Conservation (phyloP, 2,888 invertebrate genomes). For the Marasmarcha lunaedactyla region DNA sequence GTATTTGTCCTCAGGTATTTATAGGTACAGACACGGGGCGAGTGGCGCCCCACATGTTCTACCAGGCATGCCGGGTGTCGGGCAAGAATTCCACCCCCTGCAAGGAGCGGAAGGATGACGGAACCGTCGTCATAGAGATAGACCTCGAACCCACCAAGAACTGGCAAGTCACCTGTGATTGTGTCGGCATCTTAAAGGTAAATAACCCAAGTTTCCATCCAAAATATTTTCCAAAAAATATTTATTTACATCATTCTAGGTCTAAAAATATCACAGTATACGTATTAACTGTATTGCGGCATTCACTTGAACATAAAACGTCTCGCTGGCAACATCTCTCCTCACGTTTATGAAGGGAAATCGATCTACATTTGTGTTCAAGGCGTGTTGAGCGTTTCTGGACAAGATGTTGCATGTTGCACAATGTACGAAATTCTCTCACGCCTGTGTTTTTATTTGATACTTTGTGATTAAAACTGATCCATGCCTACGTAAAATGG, state of each 20-base stretch:
- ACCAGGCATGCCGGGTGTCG: constrained; percentile 95
- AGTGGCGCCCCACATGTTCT: constrained; percentile 95
- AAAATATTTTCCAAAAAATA: no score
- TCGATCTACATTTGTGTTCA: no score
- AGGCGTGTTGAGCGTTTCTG: no score
- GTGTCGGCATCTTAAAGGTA: constrained; percentile 94
- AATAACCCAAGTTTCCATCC: constrained; percentile 6
- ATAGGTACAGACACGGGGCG: constrained; percentile 93
- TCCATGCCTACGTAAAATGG: no score
- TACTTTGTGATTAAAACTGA: no score
- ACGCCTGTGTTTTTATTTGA: neutral
- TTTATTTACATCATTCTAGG: no score
- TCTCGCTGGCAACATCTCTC: no score
- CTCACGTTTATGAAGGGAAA: no score
- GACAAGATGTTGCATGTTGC: neutral
- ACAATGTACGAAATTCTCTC: neutral
- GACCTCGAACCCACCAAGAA: constrained; percentile 90
- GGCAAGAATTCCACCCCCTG: constrained; percentile 97
- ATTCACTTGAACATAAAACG: no score
- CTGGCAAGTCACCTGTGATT: constrained; percentile 95
- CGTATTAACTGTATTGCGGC: no score
- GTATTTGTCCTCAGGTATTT: no score
- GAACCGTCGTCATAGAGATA: constrained; percentile 94
- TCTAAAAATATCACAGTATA: no score
- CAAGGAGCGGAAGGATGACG: constrained; percentile 89